A percentile compares a stretch with the other conserved stretches of the same genome.
Evolutionary conservation across 2,797 vertebrate genomes (phyloP).

Genomic region (Phylloscopus collybita): DNA sequence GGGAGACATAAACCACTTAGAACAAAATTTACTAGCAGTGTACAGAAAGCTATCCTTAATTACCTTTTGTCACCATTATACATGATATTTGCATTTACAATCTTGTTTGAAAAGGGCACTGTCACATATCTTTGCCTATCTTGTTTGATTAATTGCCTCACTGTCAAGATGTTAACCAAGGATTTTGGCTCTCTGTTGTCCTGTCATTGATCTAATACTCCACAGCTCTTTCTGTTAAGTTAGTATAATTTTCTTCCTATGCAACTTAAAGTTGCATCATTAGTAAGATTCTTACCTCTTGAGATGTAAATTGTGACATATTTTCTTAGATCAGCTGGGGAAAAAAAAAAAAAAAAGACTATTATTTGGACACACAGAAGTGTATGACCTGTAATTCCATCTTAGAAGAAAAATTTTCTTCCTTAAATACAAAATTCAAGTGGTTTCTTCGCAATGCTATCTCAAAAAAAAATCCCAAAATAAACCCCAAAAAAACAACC

Average conservation of each 20-base stretch:
- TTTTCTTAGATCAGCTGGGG: background rate
- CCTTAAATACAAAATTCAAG: background rate
- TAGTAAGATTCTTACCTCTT: background rate
- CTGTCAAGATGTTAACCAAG: constrained; percentile 53
- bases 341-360: background rate
- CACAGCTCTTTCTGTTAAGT: background rate
- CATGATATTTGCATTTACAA: constrained; percentile 38
- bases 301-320: background rate
- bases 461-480: background rate
- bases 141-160: constrained; percentile 56
- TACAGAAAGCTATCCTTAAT: constrained; percentile 10
- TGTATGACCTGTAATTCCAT: background rate
- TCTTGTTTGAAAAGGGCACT: constrained; percentile 63
- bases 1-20: background rate
- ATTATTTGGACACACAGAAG: background rate
- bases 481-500: no score
- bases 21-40: background rate
- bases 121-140: constrained; percentile 53
- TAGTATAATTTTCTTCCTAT: background rate
- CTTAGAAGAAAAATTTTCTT: background rate
- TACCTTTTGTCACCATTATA: constrained; percentile 23
- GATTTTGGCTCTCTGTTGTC: constrained; percentile 28
- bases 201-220: constrained; percentile 9
- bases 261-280: background rate
- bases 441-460: background rate